Evolutionary conservation across 2,888 invertebrate species (phyloP).

Genomic region (Volucella zonaria): DNA sequence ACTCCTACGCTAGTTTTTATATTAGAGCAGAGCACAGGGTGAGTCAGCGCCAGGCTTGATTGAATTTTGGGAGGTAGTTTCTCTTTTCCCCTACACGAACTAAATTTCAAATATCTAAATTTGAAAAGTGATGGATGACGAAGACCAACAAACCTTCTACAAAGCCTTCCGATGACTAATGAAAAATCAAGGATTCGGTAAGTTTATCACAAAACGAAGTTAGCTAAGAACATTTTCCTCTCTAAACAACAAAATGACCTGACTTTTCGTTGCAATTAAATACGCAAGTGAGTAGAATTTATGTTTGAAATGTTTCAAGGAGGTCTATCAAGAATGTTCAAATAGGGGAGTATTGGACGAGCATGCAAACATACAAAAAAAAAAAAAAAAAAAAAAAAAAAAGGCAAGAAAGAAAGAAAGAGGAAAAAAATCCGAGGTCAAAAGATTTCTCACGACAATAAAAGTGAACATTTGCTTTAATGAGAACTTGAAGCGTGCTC

Average conservation of each 20-base stretch:
- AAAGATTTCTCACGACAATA: slow-evolving; percentile 24
- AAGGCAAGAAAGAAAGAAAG: too few relatives aligned
- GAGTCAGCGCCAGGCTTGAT: slow-evolving; percentile 30
- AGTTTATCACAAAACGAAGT: slow-evolving; percentile 36
- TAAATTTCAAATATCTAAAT: slow-evolving; percentile 26
- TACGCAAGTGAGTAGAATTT: too few relatives aligned
- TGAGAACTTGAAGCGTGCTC: too few relatives aligned
- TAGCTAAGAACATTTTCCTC: too few relatives aligned
- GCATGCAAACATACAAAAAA: too few relatives aligned
- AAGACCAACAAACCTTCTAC: slow-evolving; percentile 9
- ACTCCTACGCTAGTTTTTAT: slow-evolving; percentile 31
- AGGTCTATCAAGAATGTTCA: too few relatives aligned
- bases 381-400: too few relatives aligned
- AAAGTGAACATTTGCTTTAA: background rate
- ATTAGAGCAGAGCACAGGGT: background rate
- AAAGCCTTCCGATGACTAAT: slow-evolving; percentile 52
- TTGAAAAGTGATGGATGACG: slow-evolving; percentile 35
- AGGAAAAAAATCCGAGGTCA: slow-evolving; percentile 23
- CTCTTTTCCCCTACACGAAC: slow-evolving; percentile 1
- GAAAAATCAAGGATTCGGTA: slow-evolving; percentile 47
- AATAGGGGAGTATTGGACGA: too few relatives aligned
- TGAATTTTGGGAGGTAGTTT: slow-evolving; percentile 30
- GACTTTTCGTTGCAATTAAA: too few relatives aligned
- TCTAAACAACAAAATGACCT: too few relatives aligned
- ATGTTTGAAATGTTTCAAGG: too few relatives aligned